Conservation (phyloP, 2,113 vertebrate genomes). For the Pelodiscus sinensis region DNA sequence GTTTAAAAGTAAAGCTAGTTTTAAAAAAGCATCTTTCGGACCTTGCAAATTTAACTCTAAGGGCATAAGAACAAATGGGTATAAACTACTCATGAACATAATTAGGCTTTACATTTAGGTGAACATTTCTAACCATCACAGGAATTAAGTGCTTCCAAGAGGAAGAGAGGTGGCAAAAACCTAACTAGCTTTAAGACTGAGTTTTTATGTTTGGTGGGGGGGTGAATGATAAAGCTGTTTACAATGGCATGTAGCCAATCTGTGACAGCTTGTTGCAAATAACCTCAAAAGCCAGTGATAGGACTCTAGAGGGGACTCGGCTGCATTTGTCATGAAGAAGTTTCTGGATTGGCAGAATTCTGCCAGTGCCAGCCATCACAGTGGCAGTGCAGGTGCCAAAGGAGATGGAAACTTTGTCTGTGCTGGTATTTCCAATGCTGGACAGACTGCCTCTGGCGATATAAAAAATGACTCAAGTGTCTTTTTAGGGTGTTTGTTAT, state of each 20-base stretch:
- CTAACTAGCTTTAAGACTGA: too few species aligned
- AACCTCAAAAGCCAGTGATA: too few species aligned
- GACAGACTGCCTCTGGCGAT: neutral
- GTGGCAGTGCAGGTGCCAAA: neutral
- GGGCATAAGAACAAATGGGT: too few species aligned
- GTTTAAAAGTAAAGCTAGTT: neutral
- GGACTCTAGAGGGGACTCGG: neutral
- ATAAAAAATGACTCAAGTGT: neutral
- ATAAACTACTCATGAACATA: too few species aligned
- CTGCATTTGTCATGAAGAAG: neutral
- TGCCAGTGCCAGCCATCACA: neutral
- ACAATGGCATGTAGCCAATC: too few species aligned
- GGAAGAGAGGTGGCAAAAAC: too few species aligned
- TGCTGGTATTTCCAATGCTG: neutral
- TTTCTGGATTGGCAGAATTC: neutral
- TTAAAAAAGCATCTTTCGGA: neutral
- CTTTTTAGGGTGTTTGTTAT: neutral
- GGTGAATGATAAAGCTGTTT: too few species aligned
- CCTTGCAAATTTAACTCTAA: neutral
- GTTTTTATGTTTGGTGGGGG: too few species aligned
- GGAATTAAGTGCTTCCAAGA: too few species aligned
- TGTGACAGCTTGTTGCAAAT: too few species aligned
- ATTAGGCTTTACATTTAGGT: too few species aligned
- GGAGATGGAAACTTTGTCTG: neutral
- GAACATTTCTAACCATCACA: too few species aligned